These are phyloP conservation scores for Gallinago undulata DNA, from an alignment of 2,113 vertebrate genomes.

Conservation along the genomic window DNA sequence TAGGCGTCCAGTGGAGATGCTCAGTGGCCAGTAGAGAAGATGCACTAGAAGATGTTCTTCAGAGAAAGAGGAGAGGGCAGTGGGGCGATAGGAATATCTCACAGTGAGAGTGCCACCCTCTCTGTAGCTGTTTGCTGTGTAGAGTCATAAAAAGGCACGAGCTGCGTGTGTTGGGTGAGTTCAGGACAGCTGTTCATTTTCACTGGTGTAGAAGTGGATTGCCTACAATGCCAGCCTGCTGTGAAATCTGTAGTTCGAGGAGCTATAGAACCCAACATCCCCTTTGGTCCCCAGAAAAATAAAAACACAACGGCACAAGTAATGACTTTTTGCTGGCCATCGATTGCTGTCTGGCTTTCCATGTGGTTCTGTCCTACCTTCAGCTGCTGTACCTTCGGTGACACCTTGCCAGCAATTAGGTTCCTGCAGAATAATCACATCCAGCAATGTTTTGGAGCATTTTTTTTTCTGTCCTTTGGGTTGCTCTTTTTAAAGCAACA, in stretches of 20 bases:
- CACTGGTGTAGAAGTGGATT: not conserved
- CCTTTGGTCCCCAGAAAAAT: not conserved
- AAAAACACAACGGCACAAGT: fast-evolving
- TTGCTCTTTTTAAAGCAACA: not conserved
- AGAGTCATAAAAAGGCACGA: not conserved
- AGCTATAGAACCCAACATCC: not conserved
- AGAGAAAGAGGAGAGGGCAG: not conserved
- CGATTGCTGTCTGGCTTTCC: not conserved
- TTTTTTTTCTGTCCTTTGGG: not conserved
- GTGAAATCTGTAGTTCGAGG: not conserved
- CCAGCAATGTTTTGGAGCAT: not conserved
- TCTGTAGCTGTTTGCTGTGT: not conserved
- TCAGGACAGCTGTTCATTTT: not conserved
- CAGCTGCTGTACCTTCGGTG: not conserved
- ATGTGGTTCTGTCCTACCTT: not conserved
- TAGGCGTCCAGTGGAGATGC: not conserved
- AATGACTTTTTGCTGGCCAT: not conserved
- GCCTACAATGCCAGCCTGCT: not conserved
- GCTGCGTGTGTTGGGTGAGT: not conserved
- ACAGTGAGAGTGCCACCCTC: no score
- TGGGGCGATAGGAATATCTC: not conserved
- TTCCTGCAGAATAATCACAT: not conserved
- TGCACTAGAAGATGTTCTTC: not conserved
- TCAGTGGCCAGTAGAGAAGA: not conserved
- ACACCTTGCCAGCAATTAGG: not conserved